phyloP scores from a whole-genome alignment of 2,113 vertebrate species.

The Osmerus mordax region DNA sequence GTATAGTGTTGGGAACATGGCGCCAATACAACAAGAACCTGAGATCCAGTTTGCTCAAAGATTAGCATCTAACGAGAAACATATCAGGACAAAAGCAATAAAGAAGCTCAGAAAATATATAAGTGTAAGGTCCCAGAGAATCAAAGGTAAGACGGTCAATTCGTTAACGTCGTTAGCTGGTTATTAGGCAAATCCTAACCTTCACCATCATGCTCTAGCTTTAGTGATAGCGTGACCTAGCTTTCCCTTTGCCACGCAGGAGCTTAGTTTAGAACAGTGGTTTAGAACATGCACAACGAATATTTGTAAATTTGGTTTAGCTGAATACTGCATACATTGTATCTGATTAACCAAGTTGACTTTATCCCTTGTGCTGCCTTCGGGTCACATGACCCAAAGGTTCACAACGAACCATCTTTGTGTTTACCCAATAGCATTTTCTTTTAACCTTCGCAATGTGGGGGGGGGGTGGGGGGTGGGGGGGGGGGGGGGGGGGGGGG shows the following conservation, averaged over 20 bases:
- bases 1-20: constrained; percentile 53
- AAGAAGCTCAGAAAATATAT: constrained; percentile 82
- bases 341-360: too few species aligned
- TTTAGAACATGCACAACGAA: too few species aligned
- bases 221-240: neutral
- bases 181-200: neutral
- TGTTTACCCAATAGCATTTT: too few species aligned
- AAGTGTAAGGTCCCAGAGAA: constrained; percentile 67
- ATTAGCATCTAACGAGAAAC: constrained; percentile 84
- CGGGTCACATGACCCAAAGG: too few species aligned
- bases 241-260: neutral
- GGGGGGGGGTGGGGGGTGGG: too few species aligned
- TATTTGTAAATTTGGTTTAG: too few species aligned
- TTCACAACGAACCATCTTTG: too few species aligned
- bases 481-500: too few species aligned
- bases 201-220: neutral
- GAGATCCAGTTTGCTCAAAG: constrained; percentile 85
- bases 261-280: too few species aligned
- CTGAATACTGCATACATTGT: too few species aligned
- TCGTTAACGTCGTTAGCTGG: neutral
- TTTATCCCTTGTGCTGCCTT: too few species aligned
- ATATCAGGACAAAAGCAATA: constrained; percentile 77
- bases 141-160: constrained; percentile 59
- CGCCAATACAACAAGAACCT: constrained; percentile 43
- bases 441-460: too few species aligned